Conservation (phyloP, 2,113 vertebrate genomes). For the Pithys albifrons region DNA sequence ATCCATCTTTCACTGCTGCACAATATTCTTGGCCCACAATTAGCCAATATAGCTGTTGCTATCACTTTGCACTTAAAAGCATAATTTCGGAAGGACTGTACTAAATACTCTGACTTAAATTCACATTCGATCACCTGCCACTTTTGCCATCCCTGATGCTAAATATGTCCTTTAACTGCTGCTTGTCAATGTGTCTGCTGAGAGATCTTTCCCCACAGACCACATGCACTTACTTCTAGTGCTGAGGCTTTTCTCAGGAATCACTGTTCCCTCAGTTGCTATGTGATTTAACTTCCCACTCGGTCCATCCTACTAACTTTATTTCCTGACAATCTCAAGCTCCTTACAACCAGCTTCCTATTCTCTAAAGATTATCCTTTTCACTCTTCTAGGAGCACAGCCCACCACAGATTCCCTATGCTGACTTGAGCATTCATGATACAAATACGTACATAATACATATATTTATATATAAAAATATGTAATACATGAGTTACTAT, state of each 20-base stretch:
- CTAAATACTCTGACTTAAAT: background rate
- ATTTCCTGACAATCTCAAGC: background rate
- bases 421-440: background rate
- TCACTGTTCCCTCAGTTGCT: background rate
- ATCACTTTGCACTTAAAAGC: background rate
- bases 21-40: background rate
- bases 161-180: background rate
- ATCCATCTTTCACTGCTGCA: background rate
- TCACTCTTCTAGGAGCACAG: background rate
- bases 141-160: background rate
- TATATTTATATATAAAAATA: background rate
- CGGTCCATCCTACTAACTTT: background rate
- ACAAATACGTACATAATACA: background rate
- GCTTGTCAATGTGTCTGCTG: background rate
- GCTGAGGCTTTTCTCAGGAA: background rate
- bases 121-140: background rate
- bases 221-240: background rate
- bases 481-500: too few relatives aligned
- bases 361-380: background rate
- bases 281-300: background rate
- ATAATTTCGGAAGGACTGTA: background rate
- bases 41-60: background rate
- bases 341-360: background rate
- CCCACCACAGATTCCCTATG: background rate
- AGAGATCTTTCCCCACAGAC: background rate